Base-by-base conservation (phyloP, 2,888 invertebrate genomes). In the Folsomia candida region DNA sequence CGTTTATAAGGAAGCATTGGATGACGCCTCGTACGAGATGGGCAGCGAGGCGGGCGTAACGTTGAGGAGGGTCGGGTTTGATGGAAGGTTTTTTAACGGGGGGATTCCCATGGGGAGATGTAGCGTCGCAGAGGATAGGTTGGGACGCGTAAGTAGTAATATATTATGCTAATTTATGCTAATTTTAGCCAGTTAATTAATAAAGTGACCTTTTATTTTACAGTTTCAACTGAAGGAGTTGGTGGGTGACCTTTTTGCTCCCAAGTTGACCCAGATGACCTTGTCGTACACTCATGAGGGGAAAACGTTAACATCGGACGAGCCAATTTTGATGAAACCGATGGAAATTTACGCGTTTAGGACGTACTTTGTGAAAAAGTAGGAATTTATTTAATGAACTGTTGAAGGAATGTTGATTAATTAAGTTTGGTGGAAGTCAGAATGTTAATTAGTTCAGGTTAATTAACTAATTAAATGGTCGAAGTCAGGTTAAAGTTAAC, bases 341-440 rank as follows among this genome's bases (percentile, higher is more conserved):
- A 79, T 80, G 78, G 80, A 80, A 72, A 68, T 80, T 1, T 78
- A 80, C 66, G 80, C 78, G 11, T 80, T 80, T 59, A 24, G 28
- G 37, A 37, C 37, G 37, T 14, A 37, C 14, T 37, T 37, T 37
- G 14, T 37, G n/a, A n/a, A n/a, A n/a, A n/a, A n/a, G n/a, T n/a
- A n/a, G n/a, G n/a, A n/a, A n/a, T n/a, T n/a, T n/a, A n/a, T n/a
- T n/a, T n/a, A n/a, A n/a, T n/a, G n/a, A n/a, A n/a, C n/a, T n/a
- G n/a, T n/a, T n/a, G n/a, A n/a, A n/a, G n/a, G n/a, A n/a, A n/a
- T n/a, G n/a, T n/a, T n/a, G n/a, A n/a, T n/a, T n/a, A n/a, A n/a
- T n/a, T n/a, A n/a, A n/a, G n/a, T n/a, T n/a, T n/a, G n/a, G n/a
- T n/a, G n/a, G n/a, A n/a, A n/a, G n/a, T n/a, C n/a, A n/a, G n/a